phyloP scores from a whole-genome alignment of 2,797 vertebrate genomes.

The Hippoglossus hippoglossus region DNA sequence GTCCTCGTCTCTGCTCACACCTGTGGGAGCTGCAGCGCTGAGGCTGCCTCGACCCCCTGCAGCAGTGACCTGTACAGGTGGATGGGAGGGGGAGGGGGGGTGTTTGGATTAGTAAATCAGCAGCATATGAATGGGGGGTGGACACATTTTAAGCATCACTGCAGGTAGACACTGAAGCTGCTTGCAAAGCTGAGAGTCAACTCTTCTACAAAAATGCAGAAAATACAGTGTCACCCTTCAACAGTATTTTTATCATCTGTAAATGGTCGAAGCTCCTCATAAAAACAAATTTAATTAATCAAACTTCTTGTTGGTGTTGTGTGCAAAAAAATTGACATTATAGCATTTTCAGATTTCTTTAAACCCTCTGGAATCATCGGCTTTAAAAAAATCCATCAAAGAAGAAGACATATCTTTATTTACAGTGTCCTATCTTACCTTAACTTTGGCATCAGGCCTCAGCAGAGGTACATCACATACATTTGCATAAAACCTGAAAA shows the following conservation, averaged over 20 bases:
- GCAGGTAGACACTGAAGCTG: neutral
- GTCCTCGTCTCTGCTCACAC: conserved; percentile 89
- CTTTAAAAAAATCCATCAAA: neutral
- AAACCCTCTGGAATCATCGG: no score
- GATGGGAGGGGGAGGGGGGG: neutral
- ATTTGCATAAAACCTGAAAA: neutral
- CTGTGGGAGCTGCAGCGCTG: conserved; percentile 74
- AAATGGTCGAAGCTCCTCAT: no score
- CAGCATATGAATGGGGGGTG: neutral
- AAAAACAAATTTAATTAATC: no score
- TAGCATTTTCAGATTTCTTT: no score
- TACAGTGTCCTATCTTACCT: neutral
- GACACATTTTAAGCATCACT: neutral
- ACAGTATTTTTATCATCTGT: no score
- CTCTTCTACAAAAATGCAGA: neutral
- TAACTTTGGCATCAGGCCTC: neutral
- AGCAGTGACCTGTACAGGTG: conserved; percentile 79
- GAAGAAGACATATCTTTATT: neutral
- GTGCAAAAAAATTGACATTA: no score
- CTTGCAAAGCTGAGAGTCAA: neutral
- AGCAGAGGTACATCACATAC: neutral
- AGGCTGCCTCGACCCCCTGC: conserved; percentile 79
- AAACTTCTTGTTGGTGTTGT: no score
- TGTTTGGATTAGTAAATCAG: neutral
- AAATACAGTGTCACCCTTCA: no score